Evolutionary conservation across 2,113 vertebrate species (phyloP).

Genomic region (Sinosuthora webbiana): DNA sequence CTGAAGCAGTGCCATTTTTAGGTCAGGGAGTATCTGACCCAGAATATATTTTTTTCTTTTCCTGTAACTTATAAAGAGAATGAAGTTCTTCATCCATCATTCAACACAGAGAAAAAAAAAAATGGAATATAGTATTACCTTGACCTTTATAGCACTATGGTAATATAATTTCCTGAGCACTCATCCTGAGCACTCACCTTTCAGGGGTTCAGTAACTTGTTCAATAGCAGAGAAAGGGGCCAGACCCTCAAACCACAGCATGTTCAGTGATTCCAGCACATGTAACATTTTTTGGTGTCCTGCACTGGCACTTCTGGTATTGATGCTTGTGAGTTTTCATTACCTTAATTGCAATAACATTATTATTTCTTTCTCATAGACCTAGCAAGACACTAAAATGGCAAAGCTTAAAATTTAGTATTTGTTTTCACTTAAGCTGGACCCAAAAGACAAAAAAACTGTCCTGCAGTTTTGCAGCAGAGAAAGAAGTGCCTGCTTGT

Average conservation of each 20-base stretch:
- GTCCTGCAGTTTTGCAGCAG: not conserved
- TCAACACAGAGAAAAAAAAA: not conserved
- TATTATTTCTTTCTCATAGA: not conserved
- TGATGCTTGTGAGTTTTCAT: not conserved
- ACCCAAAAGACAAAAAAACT: not conserved
- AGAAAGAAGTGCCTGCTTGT: not conserved
- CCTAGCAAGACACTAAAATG: not conserved
- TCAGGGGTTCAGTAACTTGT: not conserved
- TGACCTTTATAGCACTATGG: conserved; percentile 1
- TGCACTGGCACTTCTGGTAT: not conserved
- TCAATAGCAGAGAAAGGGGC: not conserved
- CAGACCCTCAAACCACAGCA: not conserved
- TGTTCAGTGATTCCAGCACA: not conserved
- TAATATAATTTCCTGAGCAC: not conserved
- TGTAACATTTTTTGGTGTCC: not conserved
- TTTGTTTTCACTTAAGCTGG: not conserved
- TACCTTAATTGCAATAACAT: not conserved
- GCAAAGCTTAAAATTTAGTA: not conserved
- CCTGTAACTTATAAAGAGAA: not conserved
- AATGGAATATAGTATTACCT: not conserved
- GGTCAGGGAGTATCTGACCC: not conserved
- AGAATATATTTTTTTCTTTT: not conserved
- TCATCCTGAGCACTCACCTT: not conserved
- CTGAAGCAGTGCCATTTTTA: not conserved
- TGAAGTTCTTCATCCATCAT: not conserved